phyloP scores from a whole-genome alignment of 2,888 invertebrate species.

The Lasioglossum lativentre region DNA sequence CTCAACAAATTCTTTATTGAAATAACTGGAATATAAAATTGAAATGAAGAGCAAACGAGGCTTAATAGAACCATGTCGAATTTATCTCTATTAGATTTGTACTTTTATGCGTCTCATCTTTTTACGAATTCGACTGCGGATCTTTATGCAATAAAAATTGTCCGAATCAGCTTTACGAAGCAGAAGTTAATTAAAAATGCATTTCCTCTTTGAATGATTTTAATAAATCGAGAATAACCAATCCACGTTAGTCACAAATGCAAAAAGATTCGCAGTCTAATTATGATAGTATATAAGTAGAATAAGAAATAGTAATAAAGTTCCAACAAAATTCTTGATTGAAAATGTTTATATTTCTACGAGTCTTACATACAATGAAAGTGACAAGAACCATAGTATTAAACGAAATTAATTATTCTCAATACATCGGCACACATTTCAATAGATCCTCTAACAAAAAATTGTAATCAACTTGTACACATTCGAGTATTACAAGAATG shows the following conservation, averaged over 20 bases:
- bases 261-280: background rate
- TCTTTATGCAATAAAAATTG: background rate
- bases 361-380: background rate
- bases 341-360: background rate
- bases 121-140: no score
- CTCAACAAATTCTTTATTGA: background rate
- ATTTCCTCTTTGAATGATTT: background rate
- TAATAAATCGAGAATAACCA: background rate
- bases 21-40: background rate
- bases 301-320: background rate
- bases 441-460: background rate
- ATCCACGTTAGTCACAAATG: background rate
- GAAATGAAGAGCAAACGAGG: background rate
- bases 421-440: background rate
- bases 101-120: background rate
- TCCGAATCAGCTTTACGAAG: background rate
- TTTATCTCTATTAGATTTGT: background rate
- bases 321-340: background rate
- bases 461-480: background rate
- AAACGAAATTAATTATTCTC: background rate
- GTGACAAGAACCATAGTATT: background rate
- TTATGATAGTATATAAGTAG: background rate
- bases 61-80: background rate
- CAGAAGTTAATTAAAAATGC: background rate
- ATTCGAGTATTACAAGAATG: background rate